Base-by-base conservation (phyloP, 2,888 invertebrate species). In the Poecilus cupreus region DNA sequence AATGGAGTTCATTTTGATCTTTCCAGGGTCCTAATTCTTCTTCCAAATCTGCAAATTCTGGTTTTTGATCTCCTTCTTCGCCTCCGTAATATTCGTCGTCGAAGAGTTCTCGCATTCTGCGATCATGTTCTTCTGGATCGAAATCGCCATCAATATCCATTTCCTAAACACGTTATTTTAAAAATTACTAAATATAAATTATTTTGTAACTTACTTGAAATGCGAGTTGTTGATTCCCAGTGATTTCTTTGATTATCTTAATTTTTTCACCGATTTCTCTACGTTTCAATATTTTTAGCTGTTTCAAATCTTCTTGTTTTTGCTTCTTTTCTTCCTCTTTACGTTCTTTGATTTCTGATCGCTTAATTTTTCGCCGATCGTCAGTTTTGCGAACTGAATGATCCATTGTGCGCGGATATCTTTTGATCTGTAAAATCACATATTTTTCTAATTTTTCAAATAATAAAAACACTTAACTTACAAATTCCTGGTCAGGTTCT, bases 401-500 rank as follows among this genome's bases (percentile, higher is more conserved):
- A 82, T 94, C 93, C 88, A 99, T 93, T 0, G 96, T 96, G 83
- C 99, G 93, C 0, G 99, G 99, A 90, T 96, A 98, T 8, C 96
- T 92, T 90, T 97, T 97, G 16, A 96, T 91, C 95, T 95, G 88
- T 24, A 60, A 26, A 13, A 54, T 13, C 5, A 54, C 3, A 54
- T 6, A 20, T 54, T 54, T 18, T 18, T 54, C 22, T 54, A 54
- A 16, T 3, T 6, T 13, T 18, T 8, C 16, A 54, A 18, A 51
- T 5, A 39, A 77, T 24, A 10, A 78, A 26, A 32, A 32, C 8
- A 32, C n/a, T 32, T 32, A 32, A 32, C 32, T 51, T 64, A 96
- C 94, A 89, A 95, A 98, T 85, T 98, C 97, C 68, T 94, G 93
- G 88, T 98, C 98, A 0, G 98, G 98, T 88, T 99, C 98, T 89